phyloP scores from a whole-genome alignment of 2,113 vertebrate genomes.

The Eurystomus gularis region DNA sequence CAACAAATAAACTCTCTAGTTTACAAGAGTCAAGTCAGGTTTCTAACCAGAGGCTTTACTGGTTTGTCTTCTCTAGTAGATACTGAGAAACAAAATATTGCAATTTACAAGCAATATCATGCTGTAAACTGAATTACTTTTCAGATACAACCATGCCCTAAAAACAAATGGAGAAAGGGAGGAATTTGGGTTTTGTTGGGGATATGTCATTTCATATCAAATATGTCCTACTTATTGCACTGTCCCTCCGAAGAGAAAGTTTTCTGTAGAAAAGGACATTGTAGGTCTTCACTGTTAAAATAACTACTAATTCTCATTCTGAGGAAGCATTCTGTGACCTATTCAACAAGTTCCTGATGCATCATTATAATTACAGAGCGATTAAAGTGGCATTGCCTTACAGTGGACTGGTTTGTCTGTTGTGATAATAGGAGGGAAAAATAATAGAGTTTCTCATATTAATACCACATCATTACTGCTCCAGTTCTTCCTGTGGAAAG shows the following conservation, averaged over 20 bases:
- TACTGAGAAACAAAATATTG: not conserved
- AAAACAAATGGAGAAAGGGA: not conserved
- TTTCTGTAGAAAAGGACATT: not conserved
- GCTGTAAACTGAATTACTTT: not conserved
- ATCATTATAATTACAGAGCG: not conserved
- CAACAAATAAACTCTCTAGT: not conserved
- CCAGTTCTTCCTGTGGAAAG: not conserved
- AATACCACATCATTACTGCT: not conserved
- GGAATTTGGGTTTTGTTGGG: not conserved
- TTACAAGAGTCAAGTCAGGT: not conserved
- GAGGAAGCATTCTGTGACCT: not conserved
- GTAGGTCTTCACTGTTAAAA: not conserved
- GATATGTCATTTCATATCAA: accelerated
- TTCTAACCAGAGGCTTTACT: not conserved
- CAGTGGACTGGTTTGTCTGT: not conserved
- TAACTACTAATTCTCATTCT: not conserved
- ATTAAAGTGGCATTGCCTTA: not conserved
- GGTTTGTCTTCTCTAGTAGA: not conserved
- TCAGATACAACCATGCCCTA: not conserved
- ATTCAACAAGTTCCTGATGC: not conserved
- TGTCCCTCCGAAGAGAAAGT: not conserved
- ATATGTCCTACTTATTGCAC: not conserved
- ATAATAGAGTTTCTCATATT: not conserved
- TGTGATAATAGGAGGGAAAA: not conserved
- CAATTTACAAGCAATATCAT: not conserved